A percentile compares a stretch with the other conserved stretches of the same genome.
Conservation (phyloP, 1,140 invertebrate species). For the Scaptomyza pallida region DNA sequence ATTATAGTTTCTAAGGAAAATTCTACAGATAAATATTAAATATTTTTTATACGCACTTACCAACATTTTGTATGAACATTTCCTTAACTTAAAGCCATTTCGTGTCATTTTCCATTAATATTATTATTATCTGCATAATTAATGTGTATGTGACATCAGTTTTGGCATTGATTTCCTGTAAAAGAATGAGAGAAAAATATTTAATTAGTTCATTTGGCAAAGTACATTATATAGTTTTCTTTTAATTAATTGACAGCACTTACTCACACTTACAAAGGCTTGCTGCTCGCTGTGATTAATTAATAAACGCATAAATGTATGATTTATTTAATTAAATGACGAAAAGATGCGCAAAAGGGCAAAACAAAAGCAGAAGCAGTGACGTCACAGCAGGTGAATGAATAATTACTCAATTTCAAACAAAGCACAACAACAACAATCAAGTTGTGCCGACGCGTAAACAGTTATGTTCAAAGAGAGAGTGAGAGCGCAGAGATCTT, state of each 20-base stretch:
- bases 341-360: background rate
- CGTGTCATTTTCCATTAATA: too few species aligned
- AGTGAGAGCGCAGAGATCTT: too few species aligned
- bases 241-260: background rate
- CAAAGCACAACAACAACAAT: too few species aligned
- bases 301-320: background rate
- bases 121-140: too few species aligned
- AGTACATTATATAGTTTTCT: background rate
- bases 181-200: too few species aligned
- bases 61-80: too few species aligned
- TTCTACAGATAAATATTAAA: too few species aligned
- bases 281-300: background rate
- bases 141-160: background rate
- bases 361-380: background rate
- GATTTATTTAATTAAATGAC: too few species aligned
- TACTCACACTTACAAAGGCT: background rate
- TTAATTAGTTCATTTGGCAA: background rate
- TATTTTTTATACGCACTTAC: too few species aligned
- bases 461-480: too few species aligned
- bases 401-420: background rate
- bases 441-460: too few species aligned
- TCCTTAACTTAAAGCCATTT: too few species aligned
- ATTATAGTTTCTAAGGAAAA: conserved; percentile 1
- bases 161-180: background rate
- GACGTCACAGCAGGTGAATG: background rate